Evolutionary conservation across 2,888 invertebrate species (phyloP).

Genomic region (Pharmacophagus antenor): DNA sequence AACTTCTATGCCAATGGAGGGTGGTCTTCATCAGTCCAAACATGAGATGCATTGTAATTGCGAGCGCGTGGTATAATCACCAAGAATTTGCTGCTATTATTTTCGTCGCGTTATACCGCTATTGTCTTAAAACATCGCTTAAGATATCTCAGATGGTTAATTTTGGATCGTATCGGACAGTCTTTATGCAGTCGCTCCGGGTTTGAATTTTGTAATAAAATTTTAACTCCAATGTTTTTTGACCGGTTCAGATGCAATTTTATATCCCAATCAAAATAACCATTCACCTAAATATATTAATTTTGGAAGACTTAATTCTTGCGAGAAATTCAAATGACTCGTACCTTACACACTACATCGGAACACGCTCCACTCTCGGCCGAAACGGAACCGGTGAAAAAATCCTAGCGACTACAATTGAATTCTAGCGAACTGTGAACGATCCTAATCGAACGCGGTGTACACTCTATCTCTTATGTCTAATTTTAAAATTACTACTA

Average conservation of each 20-base stretch:
- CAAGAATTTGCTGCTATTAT: neutral
- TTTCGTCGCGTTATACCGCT: no score
- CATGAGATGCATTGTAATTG: neutral
- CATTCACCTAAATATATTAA: conserved; percentile 7
- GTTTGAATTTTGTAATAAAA: neutral
- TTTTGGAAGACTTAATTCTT: conserved; percentile 27
- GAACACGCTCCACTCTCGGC: conserved; percentile 5
- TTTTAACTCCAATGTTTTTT: neutral
- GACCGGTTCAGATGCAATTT: conserved; percentile 14
- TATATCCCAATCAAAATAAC: conserved; percentile 20
- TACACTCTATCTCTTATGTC: conserved; percentile 2
- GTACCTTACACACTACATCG: conserved; percentile 13
- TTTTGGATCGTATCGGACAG: neutral
- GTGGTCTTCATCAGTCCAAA: neutral
- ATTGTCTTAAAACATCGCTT: neutral
- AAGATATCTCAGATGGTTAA: conserved; percentile 3
- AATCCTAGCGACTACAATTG: neutral
- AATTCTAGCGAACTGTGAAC: conserved; percentile 4
- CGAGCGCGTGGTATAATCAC: neutral
- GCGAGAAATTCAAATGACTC: conserved; percentile 18
- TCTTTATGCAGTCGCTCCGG: neutral
- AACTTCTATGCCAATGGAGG: neutral
- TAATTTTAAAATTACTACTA: neutral
- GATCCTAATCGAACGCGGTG: neutral
- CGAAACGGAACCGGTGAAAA: conserved; percentile 7